Conservation (phyloP, 2,113 vertebrate species). For the Pycnonotus jocosus region DNA sequence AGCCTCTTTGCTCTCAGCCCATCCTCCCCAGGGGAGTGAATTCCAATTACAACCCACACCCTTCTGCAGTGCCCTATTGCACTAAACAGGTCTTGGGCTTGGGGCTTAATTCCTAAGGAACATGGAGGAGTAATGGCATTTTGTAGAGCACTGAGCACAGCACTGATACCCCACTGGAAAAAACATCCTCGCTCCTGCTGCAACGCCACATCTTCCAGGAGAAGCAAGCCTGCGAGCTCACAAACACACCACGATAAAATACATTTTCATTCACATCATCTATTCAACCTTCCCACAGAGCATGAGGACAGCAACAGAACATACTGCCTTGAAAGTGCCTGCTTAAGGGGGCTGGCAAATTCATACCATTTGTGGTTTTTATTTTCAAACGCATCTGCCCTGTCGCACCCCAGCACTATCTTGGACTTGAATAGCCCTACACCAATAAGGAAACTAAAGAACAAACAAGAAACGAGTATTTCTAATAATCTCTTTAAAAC, state of each 20-base stretch:
- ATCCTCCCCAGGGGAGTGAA: background rate
- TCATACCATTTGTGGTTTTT: background rate
- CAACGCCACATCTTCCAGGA: background rate
- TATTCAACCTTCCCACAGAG: background rate
- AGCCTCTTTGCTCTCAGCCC: background rate
- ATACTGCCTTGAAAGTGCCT: background rate
- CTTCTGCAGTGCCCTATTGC: background rate
- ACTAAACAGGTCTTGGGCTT: background rate
- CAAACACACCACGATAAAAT: background rate
- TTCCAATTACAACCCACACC: background rate
- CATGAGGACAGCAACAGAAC: background rate
- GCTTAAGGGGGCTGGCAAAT: background rate
- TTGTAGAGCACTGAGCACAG: background rate
- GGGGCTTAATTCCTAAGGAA: background rate
- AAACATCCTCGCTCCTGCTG: background rate
- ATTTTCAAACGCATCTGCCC: background rate
- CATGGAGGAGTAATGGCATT: background rate
- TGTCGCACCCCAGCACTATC: background rate
- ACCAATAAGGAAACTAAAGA: background rate
- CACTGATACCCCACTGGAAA: rapidly evolving
- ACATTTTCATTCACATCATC: background rate
- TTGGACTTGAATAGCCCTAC: background rate
- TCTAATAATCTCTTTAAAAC: background rate
- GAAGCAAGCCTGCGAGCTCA: background rate
- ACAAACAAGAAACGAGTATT: background rate